phyloP scores from a whole-genome alignment of 2,888 invertebrate species.

The Sialis fuliginosa region DNA sequence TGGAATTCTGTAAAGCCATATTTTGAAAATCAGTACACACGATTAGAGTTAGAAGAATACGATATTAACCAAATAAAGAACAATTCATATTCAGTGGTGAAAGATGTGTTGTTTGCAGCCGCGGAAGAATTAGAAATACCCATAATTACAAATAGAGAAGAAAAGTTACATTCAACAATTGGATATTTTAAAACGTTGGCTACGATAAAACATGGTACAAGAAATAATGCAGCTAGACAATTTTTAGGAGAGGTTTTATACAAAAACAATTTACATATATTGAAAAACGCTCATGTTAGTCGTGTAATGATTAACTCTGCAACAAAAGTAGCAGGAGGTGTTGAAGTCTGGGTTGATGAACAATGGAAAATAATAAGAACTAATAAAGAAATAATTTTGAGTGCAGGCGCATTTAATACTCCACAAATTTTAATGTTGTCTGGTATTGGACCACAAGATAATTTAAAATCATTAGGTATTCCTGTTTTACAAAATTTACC shows the following conservation, averaged over 20 bases:
- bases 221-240: slow-evolving; percentile 23
- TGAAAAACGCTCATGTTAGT: slow-evolving; percentile 35
- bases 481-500: slow-evolving; percentile 25
- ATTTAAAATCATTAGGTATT: slow-evolving; percentile 28
- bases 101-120: slow-evolving; percentile 10
- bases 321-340: slow-evolving; percentile 25
- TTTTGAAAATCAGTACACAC: slow-evolving; percentile 20
- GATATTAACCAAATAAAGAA: too few relatives aligned
- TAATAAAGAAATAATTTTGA: slow-evolving; percentile 41
- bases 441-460: slow-evolving; percentile 37
- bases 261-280: slow-evolving; percentile 36
- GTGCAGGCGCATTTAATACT: slow-evolving; percentile 45
- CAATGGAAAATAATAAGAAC: slow-evolving; percentile 20
- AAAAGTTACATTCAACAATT: slow-evolving; percentile 12
- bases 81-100: slow-evolving; percentile 6
- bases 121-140: slow-evolving; percentile 7
- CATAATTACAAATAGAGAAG: slow-evolving; percentile 11
- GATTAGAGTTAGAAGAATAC: too few relatives aligned
- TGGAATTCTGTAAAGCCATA: slow-evolving; percentile 27
- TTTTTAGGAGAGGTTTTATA: slow-evolving; percentile 27
- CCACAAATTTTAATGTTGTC: slow-evolving; percentile 52
- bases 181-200: slow-evolving; percentile 15
- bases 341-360: slow-evolving; percentile 22
- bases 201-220: slow-evolving; percentile 21
- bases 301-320: slow-evolving; percentile 30